A percentile compares a stretch with the other conserved stretches of the same genome.
phyloP scores from a whole-genome alignment of 92 coral and sea anemone genomes.

The Metridium senile region DNA sequence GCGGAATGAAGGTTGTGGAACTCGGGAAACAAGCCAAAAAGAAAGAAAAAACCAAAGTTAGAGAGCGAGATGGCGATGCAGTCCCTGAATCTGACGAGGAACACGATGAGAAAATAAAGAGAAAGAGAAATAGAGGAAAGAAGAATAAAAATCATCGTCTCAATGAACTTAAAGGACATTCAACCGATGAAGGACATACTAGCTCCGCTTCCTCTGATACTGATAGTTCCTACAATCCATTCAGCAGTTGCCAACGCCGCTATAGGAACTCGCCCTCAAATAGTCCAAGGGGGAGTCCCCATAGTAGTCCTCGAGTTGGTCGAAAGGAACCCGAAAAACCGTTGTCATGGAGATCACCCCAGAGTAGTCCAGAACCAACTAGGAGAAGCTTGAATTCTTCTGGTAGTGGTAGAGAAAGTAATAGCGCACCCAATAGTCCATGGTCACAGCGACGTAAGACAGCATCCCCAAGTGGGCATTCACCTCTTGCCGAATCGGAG shows the following conservation, averaged over 20 bases:
- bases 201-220: slow-evolving; percentile 97
- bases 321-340: slow-evolving; percentile 25
- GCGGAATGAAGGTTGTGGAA: slow-evolving; percentile 91
- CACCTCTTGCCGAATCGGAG: slow-evolving; percentile 78
- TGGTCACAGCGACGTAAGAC: slow-evolving; percentile 93
- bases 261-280: slow-evolving; percentile 55
- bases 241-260: slow-evolving; percentile 88
- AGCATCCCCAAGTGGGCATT: slow-evolving; percentile 67
- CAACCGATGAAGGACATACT: slow-evolving; percentile 78
- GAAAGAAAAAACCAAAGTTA: slow-evolving; percentile 71
- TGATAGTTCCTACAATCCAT: slow-evolving; percentile 84
- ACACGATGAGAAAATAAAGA: slow-evolving; percentile 71
- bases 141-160: slow-evolving; percentile 80
- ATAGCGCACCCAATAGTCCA: slow-evolving; percentile 88
- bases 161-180: slow-evolving; percentile 65
- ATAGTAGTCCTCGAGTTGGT: slow-evolving; percentile 34
- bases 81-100: slow-evolving; percentile 90
- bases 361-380: slow-evolving; percentile 82
- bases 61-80: slow-evolving; percentile 73
- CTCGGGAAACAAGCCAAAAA: slow-evolving; percentile 73
- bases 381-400: slow-evolving; percentile 43
- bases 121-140: slow-evolving; percentile 77
- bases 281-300: slow-evolving; percentile 69
- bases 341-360: slow-evolving; percentile 73
- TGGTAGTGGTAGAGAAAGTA: slow-evolving; percentile 57